Percentiles rank a stretch among this genome's conserved stretches.
Evolutionary conservation across 2,113 vertebrate species (phyloP).

Genomic region (Nothocercus nigrocapillus): DNA sequence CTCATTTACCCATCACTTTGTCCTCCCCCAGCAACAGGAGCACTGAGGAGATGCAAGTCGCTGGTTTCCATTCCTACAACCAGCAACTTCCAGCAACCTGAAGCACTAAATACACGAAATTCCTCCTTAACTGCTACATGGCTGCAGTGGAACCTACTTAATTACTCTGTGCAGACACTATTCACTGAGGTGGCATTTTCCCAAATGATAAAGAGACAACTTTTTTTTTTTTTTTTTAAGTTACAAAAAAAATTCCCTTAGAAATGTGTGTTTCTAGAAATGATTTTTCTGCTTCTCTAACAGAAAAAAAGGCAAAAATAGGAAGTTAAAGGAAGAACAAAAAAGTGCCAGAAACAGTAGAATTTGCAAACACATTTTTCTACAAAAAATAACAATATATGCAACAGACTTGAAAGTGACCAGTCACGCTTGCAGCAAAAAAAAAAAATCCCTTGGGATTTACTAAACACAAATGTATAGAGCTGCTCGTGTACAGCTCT

Average conservation of each 20-base stretch:
- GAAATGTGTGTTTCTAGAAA: background rate
- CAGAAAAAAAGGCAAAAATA: background rate
- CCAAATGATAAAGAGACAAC: background rate
- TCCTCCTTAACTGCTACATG: accelerated
- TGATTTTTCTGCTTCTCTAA: background rate
- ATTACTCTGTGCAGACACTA: background rate
- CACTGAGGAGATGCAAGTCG: accelerated
- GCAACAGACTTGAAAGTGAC: background rate
- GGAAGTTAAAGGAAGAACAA: background rate
- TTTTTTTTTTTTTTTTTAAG: background rate
- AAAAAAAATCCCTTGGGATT: background rate
- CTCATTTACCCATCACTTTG: background rate
- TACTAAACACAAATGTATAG: background rate
- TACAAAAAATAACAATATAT: background rate
- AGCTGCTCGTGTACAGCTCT: background rate
- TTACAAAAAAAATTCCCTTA: background rate
- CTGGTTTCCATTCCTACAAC: background rate
- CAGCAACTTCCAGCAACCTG: background rate
- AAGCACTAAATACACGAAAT: background rate
- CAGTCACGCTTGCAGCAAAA: background rate
- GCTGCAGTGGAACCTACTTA: background rate
- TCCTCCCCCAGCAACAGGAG: background rate
- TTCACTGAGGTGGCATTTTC: background rate
- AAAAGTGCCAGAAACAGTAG: background rate
- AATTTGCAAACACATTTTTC: background rate